A percentile compares a stretch with the other conserved stretches of the same genome.
Conservation (phyloP, 2,888 invertebrate genomes). For the Drosophila picticornis region DNA sequence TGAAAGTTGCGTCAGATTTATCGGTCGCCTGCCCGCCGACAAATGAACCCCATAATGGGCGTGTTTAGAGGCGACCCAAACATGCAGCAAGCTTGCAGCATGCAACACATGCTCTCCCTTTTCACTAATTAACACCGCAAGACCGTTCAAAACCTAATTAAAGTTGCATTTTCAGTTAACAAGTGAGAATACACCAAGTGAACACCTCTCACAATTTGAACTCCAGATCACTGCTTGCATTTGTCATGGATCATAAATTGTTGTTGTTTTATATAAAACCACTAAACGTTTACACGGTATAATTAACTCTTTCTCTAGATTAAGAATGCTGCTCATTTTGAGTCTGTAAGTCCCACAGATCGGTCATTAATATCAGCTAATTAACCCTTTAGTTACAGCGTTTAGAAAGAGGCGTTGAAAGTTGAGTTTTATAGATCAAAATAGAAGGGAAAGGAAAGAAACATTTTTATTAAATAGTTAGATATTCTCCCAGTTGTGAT, state of each 20-base stretch:
- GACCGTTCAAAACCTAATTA: slow-evolving; percentile 19
- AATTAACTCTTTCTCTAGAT: slow-evolving; percentile 3
- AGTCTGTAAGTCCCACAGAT: neutral
- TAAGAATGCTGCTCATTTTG: neutral
- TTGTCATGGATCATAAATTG: slow-evolving; percentile 30
- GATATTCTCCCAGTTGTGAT: neutral
- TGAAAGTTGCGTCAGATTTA: slow-evolving; percentile 78
- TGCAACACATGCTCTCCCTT: slow-evolving; percentile 38
- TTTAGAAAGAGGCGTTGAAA: slow-evolving; percentile 2
- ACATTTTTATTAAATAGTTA: neutral
- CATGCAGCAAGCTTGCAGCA: slow-evolving; percentile 38
- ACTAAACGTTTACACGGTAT: slow-evolving; percentile 19
- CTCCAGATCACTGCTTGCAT: neutral
- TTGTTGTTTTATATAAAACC: slow-evolving; percentile 10
- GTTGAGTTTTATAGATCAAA: neutral
- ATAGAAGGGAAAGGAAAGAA: neutral
- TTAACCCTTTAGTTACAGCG: neutral
- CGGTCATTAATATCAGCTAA: slow-evolving; percentile 26
- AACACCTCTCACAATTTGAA: slow-evolving; percentile 32
- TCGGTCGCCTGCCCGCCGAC: slow-evolving; percentile 53
- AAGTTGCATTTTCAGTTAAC: slow-evolving; percentile 43
- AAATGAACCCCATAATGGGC: slow-evolving; percentile 74
- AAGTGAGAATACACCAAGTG: slow-evolving; percentile 30
- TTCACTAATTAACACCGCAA: slow-evolving; percentile 62
- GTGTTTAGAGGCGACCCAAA: slow-evolving; percentile 42